Conservation (phyloP, 2,888 invertebrate genomes). For the Periphyllus acericola region DNA sequence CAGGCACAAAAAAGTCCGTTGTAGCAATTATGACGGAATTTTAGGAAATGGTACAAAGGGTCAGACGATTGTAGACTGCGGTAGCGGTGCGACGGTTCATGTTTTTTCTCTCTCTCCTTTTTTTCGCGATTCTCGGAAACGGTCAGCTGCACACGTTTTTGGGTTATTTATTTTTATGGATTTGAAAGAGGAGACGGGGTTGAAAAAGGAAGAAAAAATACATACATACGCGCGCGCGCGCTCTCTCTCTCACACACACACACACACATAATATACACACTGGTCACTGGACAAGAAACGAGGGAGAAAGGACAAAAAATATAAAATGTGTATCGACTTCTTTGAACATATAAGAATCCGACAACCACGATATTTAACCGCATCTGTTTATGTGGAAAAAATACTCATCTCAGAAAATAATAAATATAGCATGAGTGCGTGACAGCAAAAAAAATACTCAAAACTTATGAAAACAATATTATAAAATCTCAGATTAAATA, state of each 20-base stretch:
- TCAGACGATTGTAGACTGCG: slow-evolving; percentile 55
- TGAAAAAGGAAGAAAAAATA: slow-evolving; percentile 49
- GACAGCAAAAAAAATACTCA: not conserved
- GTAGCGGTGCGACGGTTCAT: slow-evolving; percentile 39
- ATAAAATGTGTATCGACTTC: slow-evolving; percentile 58
- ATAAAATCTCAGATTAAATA: no score
- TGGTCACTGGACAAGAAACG: slow-evolving; percentile 25
- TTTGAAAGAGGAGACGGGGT: slow-evolving; percentile 60
- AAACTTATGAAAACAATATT: not conserved
- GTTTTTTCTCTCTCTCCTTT: slow-evolving; percentile 56
- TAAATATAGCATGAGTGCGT: not conserved
- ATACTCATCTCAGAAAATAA: not conserved
- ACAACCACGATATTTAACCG: slow-evolving; percentile 27
- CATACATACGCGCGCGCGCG: not conserved
- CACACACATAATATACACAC: not conserved
- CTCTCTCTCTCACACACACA: not conserved
- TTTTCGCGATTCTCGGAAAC: slow-evolving; percentile 60
- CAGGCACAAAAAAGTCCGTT: slow-evolving; percentile 57
- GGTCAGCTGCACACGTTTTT: slow-evolving; percentile 62
- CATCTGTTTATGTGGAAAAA: slow-evolving; percentile 25
- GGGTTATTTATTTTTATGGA: slow-evolving; percentile 62
- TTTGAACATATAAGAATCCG: slow-evolving; percentile 35
- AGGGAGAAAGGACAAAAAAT: slow-evolving; percentile 47
- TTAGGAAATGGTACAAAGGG: slow-evolving; percentile 59
- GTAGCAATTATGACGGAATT: slow-evolving; percentile 60